Evolutionary conservation across 2,113 vertebrate genomes (phyloP).

Genomic region (Scomber colias): DNA sequence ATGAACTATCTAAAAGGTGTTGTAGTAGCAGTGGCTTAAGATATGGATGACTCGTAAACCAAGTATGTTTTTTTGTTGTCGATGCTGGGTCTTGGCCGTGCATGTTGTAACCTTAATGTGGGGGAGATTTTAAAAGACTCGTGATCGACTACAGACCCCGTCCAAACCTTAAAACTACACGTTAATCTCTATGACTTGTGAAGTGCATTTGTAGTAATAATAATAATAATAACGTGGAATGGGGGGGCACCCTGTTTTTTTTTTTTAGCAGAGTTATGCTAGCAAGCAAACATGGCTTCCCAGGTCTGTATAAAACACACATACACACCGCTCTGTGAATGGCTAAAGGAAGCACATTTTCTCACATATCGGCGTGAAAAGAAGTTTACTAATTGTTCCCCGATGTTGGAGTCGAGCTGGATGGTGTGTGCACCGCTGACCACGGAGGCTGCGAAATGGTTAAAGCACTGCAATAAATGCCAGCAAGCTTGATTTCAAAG

Average conservation of each 20-base stretch:
- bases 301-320: conserved; percentile 76
- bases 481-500: conserved; percentile 79
- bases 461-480: conserved; percentile 83
- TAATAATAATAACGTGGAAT: conserved; percentile 4
- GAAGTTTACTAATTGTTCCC: conserved; percentile 74
- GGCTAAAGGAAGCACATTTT: conserved; percentile 55
- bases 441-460: conserved; percentile 76
- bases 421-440: conserved; percentile 63
- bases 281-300: conserved; percentile 88
- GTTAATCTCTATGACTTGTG: conserved; percentile 30
- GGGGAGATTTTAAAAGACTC: conserved; percentile 21
- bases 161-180: neutral
- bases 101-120: conserved; percentile 14
- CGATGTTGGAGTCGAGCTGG: conserved; percentile 30
- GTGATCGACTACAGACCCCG: neutral
- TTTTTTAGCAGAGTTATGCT: conserved; percentile 77
- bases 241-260: conserved; percentile 61
- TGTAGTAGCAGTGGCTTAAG: conserved; percentile 17
- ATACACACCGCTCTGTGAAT: conserved; percentile 74
- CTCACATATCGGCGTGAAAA: conserved; percentile 55
- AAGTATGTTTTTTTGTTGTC: conserved; percentile 70
- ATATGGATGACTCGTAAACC: conserved; percentile 65
- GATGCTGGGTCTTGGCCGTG: conserved; percentile 58
- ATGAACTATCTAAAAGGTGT: neutral
- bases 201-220: conserved; percentile 57